Evolutionary conservation across 1,140 invertebrate genomes (phyloP).

Genomic region (Saxidomus purpurata): DNA sequence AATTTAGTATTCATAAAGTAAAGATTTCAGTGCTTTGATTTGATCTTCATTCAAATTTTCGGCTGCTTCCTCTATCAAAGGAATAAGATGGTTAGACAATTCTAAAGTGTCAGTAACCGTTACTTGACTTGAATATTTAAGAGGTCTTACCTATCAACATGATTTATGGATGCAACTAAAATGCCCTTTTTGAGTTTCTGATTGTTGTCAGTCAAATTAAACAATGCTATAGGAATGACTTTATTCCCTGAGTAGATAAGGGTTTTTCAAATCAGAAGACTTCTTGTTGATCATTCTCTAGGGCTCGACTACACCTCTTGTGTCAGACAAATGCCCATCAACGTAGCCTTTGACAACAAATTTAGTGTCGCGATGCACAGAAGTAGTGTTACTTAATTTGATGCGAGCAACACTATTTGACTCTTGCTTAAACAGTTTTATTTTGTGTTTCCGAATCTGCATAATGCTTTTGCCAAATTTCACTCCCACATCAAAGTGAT

Average conservation of each 20-base stretch:
- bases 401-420: neutral
- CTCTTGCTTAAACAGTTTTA: neutral
- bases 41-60: neutral
- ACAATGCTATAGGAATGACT: neutral
- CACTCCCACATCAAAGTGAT: constrained; percentile 23
- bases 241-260: neutral
- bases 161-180: neutral
- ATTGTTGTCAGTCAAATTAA: constrained; percentile 10
- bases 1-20: neutral
- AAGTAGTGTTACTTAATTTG: neutral
- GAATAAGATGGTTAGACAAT: constrained; percentile 4
- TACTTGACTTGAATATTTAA: neutral
- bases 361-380: neutral
- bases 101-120: neutral
- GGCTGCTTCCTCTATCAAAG: constrained; percentile 5
- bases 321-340: neutral
- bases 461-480: constrained; percentile 32
- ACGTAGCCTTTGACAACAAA: constrained; percentile 1
- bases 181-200: neutral
- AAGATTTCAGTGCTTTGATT: neutral
- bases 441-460: constrained; percentile 47
- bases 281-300: constrained; percentile 9
- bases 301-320: neutral
- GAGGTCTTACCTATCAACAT: neutral
- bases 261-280: constrained; percentile 17